Evolutionary conservation across 1,140 invertebrate species (phyloP).

Genomic region (Argopecten irradians): DNA sequence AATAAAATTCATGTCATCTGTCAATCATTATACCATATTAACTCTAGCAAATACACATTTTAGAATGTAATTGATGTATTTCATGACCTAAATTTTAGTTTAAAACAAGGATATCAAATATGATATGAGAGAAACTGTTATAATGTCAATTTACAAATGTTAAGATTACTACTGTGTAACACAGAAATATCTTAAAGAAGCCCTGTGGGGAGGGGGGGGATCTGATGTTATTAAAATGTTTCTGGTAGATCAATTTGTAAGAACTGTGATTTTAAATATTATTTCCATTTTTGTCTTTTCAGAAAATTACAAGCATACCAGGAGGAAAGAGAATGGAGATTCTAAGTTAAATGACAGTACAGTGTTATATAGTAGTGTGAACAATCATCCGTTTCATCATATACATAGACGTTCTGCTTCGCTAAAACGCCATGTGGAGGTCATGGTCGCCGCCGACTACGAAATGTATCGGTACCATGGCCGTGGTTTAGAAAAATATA

Average conservation of each 20-base stretch:
- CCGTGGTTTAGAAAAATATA: constrained; percentile 83
- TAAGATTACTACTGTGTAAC: no score
- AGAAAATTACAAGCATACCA: constrained; percentile 59
- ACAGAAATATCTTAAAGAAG: no score
- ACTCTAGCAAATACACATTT: not conserved
- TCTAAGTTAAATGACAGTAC: not conserved
- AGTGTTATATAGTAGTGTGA: not conserved
- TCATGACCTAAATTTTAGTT: no score
- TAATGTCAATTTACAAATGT: no score
- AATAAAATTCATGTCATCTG: not conserved
- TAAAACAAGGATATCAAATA: no score
- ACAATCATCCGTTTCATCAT: constrained; percentile 49
- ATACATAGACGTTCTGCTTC: constrained; percentile 65
- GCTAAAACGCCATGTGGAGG: constrained; percentile 88
- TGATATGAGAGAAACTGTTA: no score
- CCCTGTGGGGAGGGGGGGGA: not conserved
- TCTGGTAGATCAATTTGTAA: not conserved
- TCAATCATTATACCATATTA: not conserved
- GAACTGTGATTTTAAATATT: not conserved
- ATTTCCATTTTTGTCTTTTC: constrained; percentile 33
- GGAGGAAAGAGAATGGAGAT: not conserved
- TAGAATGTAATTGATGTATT: no score
- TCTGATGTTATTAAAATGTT: not conserved
- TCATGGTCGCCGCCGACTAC: constrained; percentile 89
- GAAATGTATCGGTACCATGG: constrained; percentile 85